Base-by-base conservation (phyloP, 2,113 vertebrate genomes). In the Panthera uncia region DNA sequence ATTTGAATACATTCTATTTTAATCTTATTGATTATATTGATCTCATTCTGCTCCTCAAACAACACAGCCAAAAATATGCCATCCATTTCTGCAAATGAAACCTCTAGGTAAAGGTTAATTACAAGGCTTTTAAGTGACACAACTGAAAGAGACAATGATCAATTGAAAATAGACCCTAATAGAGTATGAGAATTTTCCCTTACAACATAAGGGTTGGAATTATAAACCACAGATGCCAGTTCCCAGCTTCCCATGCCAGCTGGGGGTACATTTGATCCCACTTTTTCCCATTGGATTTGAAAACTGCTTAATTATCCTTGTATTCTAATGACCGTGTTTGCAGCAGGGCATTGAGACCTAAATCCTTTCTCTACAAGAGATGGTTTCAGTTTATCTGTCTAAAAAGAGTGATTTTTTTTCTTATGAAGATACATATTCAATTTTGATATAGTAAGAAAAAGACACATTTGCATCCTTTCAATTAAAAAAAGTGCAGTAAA, bases 21-120 rank as follows among this genome's bases (percentile, higher is more conserved):
- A 97, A 96, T 97, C 95, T 89, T 95, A 98, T 98, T 98, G 97
- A 98, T 85, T 86, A 91, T 85, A 97, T 98, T 97, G 97, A 98
- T 98, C 92, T 84, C 97, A 94, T 95, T 98, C 76, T 92, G 82
- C 76, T 96, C 61, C 45, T 96, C 95, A 96, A 98, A 97, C 87
- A 95, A 96, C 76, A 92, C 78, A 66, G 97, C 97, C 96, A 92
- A 96, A 98, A 98, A 98, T 97, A 97, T 73, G 71, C 97, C 91
- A 97, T 89, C 91, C 85, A 50, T 97, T 97, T 97, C 95, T 92
- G 89, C 92, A 94, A 97, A 97, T 96, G 90, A 91, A 95, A 96
- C 97, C 87, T 97, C 94, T 96, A 84, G 88, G 97, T 96, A 81
- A 96, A 98, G 97, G 97, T 98, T 98, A 98, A 98, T 98, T 95